Base-by-base conservation (phyloP, 2,888 invertebrate species). In the Dryocosmus kuriphilus region DNA sequence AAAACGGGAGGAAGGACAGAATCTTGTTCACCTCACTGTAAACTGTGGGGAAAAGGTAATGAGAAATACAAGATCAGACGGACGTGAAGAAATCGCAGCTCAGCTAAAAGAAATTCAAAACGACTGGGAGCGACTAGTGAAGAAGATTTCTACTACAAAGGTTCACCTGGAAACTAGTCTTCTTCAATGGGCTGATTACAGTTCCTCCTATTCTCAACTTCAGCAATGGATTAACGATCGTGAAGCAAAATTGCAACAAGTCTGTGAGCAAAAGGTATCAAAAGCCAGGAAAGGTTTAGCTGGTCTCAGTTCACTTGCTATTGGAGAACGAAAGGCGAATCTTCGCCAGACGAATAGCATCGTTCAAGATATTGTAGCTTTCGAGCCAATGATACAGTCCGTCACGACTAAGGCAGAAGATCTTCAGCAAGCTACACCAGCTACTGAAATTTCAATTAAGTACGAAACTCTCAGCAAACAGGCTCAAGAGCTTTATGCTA, bases 371-470 rank as follows among this genome's bases (percentile, higher is more conserved):
- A 98, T 98, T 89, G 97, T 98, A 84, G 97, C 98, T 75, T 98
- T 98, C 92, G 98, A 98, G 91, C 98, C 98, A 74, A 98, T 98
- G 97, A 98, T 98, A 87, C 98, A 98, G 91, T 98, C 98, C 62
- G 97, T 98, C 60, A 96, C 97, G 77, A 96, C 96, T 75, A 98
- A 98, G 93, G 98, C 98, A 82, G 97, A 97, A 86, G 97, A 97
- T 92, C 93, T 98, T 85, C 96, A 96, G 92, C 97, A 97, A 92
- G 97, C 96, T 80, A 96, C 96, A 76, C 98, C 98, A 2, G 97
- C 98, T 16, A 96, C 97, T 32, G 98, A 98, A 92, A 98, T 98
- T 78, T 96, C 97, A 1, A 95, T 94, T 79, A 97, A 98, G 92
- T 98, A 98, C 89, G 96, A 97, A 92, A 96, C 95, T 30, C 93